Percentiles rank a stretch among this genome's conserved stretches.
phyloP scores from a whole-genome alignment of 2,113 vertebrate species.

The Mustela lutreola region DNA sequence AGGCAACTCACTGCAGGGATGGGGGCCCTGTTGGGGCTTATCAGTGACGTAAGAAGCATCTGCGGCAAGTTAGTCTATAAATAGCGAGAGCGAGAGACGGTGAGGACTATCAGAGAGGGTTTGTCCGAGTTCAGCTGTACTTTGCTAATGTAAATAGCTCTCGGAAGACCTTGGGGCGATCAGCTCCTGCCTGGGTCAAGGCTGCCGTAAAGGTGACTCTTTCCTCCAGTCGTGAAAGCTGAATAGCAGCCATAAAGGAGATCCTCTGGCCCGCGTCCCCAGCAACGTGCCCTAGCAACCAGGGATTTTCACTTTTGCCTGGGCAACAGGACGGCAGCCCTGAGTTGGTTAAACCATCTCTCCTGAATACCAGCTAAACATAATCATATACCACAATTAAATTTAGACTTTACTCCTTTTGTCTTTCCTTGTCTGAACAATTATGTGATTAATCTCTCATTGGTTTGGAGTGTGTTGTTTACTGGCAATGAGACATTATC shows the following conservation, averaged over 20 bases:
- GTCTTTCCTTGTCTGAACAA: background rate
- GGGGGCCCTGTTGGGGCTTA: background rate
- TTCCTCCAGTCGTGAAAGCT: background rate
- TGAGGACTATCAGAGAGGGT: background rate
- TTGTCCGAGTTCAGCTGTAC: background rate
- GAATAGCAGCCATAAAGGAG: background rate
- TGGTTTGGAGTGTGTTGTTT: background rate
- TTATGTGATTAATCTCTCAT: background rate
- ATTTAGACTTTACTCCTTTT: background rate
- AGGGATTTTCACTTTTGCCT: background rate
- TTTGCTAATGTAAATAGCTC: background rate
- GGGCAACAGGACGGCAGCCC: background rate
- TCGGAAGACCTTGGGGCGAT: background rate
- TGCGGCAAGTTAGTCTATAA: background rate
- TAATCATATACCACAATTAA: background rate
- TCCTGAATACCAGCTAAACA: background rate
- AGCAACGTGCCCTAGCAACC: background rate
- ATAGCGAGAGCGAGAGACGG: background rate
- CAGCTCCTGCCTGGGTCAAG: background rate
- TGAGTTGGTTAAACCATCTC: background rate
- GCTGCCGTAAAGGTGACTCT: background rate
- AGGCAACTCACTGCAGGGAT: background rate
- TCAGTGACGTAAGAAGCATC: background rate
- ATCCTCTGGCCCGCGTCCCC: background rate
- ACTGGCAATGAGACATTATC: background rate